phyloP scores from a whole-genome alignment of 1,140 invertebrate genomes.

The Chlorops oryzae region DNA sequence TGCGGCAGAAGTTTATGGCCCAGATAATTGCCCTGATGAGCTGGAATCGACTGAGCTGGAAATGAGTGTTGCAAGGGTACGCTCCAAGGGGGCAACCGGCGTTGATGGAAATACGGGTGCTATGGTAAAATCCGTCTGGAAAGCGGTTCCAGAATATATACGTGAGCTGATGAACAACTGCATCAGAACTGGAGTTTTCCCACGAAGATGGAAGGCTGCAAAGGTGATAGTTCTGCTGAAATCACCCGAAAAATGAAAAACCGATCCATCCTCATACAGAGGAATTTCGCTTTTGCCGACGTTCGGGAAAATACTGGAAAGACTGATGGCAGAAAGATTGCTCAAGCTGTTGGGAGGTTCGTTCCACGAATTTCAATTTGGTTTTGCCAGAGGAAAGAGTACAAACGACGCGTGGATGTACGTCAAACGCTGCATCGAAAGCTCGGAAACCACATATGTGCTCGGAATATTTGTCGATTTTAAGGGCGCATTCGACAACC shows the following conservation, averaged over 20 bases:
- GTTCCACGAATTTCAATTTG: no score
- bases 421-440: no score
- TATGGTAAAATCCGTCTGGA: slow-evolving; percentile 7
- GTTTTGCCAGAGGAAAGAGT: no score
- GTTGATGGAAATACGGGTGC: slow-evolving; percentile 5
- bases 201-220: slow-evolving; percentile 19
- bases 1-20: not conserved
- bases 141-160: slow-evolving; percentile 1
- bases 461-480: no score
- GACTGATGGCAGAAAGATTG: slow-evolving; percentile 19
- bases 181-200: not conserved
- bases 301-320: slow-evolving; percentile 28
- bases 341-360: no score
- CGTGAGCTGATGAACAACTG: not conserved
- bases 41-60: not conserved
- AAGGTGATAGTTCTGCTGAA: slow-evolving; percentile 26
- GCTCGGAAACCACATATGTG: no score
- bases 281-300: slow-evolving; percentile 28
- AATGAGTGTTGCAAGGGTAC: not conserved
- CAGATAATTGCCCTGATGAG: not conserved
- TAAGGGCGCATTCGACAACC: no score
- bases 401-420: no score
- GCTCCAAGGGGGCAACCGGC: not conserved
- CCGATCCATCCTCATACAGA: slow-evolving; percentile 23
- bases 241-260: not conserved